Conservation (phyloP, 1,140 invertebrate genomes). For the Goniozus legneri region DNA sequence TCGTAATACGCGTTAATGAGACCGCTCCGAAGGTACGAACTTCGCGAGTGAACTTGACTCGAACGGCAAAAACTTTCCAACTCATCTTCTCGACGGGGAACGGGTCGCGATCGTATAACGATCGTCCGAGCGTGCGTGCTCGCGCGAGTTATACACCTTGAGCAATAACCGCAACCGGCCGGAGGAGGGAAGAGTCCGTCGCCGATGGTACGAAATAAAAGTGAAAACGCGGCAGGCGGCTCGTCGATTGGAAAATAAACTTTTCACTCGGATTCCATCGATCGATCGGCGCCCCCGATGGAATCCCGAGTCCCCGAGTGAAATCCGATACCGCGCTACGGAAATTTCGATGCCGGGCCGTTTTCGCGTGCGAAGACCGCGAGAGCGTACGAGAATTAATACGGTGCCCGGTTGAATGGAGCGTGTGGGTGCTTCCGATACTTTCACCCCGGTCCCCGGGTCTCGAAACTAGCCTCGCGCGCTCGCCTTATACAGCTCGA, state of each 20-base stretch:
- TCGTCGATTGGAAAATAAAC: conserved; percentile 13
- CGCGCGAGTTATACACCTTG: too few species aligned
- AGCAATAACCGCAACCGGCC: too few species aligned
- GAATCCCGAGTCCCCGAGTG: not conserved
- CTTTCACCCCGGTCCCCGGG: conserved; percentile 8
- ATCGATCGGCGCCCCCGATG: not conserved
- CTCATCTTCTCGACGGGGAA: too few species aligned
- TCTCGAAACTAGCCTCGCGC: too few species aligned
- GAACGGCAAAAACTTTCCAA: too few species aligned
- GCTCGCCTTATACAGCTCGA: too few species aligned
- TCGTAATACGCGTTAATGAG: too few species aligned
- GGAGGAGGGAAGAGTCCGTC: too few species aligned
- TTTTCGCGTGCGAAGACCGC: not conserved
- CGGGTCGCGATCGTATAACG: too few species aligned
- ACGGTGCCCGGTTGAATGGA: not conserved
- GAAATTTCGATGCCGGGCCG: conserved; percentile 6
- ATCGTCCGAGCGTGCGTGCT: too few species aligned
- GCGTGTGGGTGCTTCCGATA: conserved; percentile 14
- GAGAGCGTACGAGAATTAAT: not conserved
- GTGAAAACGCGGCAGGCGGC: conserved; percentile 24
- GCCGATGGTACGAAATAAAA: conserved; percentile 24
- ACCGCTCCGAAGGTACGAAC: too few species aligned
- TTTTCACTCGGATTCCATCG: conserved; percentile 9
- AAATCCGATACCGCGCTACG: conserved; percentile 8
- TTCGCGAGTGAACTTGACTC: too few species aligned